phyloP scores from a whole-genome alignment of 1,140 invertebrate species.

The Anthonomus grandis region DNA sequence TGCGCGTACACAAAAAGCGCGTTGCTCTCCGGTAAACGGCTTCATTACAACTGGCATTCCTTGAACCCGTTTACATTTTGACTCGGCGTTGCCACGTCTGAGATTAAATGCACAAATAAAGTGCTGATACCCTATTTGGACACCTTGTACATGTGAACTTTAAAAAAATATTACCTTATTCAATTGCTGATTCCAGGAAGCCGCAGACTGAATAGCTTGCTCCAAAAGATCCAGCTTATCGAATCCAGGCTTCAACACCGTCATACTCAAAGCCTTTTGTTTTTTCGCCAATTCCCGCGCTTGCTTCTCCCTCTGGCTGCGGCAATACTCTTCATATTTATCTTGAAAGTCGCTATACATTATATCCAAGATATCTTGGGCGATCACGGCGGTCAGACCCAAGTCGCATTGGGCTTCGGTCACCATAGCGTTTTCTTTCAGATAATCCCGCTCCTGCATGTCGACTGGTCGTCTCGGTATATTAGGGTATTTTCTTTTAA shows the following conservation, averaged over 20 bases:
- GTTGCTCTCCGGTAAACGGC: no score
- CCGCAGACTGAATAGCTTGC: conserved; percentile 81
- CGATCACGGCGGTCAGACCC: conserved; percentile 87
- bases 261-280: conserved; percentile 54
- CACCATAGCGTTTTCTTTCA: conserved; percentile 77
- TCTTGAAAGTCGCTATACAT: conserved; percentile 93
- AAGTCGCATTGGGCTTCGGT: conserved; percentile 90
- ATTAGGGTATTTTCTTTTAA: conserved; percentile 88
- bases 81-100: no score
- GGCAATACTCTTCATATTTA: conserved; percentile 90
- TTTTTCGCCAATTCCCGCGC: conserved; percentile 69
- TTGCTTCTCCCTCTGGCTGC: conserved; percentile 76
- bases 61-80: no score
- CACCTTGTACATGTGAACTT: no score
- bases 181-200: conserved; percentile 84
- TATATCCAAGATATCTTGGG: conserved; percentile 89
- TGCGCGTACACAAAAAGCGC: no score
- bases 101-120: no score
- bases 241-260: conserved; percentile 43
- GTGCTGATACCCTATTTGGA: no score
- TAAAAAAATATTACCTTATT: conserved; percentile 69
- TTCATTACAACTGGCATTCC: no score
- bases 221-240: conserved; percentile 70
- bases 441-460: conserved; percentile 85
- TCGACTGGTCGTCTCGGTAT: conserved; percentile 78